These are phyloP conservation scores for Sterrhoptilus dennistouni DNA, from an alignment of 2,113 vertebrate species.

Conservation along the genomic window DNA sequence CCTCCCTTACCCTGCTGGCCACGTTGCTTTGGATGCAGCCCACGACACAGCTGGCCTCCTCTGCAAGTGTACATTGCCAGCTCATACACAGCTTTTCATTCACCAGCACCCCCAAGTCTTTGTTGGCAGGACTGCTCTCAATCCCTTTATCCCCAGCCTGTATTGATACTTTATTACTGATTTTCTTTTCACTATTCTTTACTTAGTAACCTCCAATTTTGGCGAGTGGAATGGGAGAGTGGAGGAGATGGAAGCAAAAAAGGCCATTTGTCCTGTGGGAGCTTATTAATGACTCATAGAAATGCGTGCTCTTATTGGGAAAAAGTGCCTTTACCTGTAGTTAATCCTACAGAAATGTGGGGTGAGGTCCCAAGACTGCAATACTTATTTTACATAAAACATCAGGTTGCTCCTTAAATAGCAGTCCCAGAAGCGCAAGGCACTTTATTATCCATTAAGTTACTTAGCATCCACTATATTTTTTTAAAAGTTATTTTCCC, in stretches of 20 bases:
- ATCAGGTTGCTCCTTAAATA: slow-evolving; percentile 75
- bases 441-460: slow-evolving; percentile 80
- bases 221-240: neutral
- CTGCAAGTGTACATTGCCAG: neutral
- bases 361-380: slow-evolving; percentile 61
- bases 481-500: slow-evolving; percentile 68
- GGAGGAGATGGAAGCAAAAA: neutral
- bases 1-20: fast-evolving
- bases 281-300: slow-evolving; percentile 7
- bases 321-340: slow-evolving; percentile 52
- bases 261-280: slow-evolving; percentile 16
- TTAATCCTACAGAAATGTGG: slow-evolving; percentile 55
- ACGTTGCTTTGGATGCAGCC: fast-evolving
- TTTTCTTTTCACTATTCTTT: neutral
- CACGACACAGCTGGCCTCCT: neutral
- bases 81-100: neutral
- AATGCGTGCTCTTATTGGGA: slow-evolving; percentile 11
- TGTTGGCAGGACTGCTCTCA: neutral
- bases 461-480: slow-evolving; percentile 68
- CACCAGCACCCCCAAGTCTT: no score
- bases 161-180: neutral
- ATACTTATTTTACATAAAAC: slow-evolving; percentile 75
- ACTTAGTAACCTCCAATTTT: neutral
- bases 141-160: neutral
- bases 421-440: slow-evolving; percentile 67